A percentile compares a stretch with the other conserved stretches of the same genome.
Evolutionary conservation across 2,113 vertebrate genomes (phyloP).

Genomic region (Myrmophylax atrothorax): DNA sequence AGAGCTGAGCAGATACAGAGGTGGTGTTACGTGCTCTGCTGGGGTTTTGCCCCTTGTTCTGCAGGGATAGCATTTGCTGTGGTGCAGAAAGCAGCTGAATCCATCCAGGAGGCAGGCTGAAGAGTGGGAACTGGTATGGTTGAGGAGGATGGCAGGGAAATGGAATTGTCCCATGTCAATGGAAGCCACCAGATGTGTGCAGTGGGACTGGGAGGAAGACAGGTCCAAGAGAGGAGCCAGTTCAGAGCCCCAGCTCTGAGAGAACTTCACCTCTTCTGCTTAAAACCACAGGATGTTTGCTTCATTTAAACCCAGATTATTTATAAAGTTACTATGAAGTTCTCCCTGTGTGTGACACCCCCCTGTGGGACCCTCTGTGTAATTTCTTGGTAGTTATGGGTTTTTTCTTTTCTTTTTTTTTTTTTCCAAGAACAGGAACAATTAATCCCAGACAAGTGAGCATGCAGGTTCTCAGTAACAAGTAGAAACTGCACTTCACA

Average conservation of each 20-base stretch:
- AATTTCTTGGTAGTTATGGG: background rate
- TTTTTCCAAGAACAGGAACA: background rate
- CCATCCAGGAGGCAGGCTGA: background rate
- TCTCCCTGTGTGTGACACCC: background rate
- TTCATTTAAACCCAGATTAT: background rate
- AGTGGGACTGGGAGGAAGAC: background rate
- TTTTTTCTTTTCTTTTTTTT: background rate
- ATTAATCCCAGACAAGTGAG: background rate
- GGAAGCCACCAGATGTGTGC: background rate
- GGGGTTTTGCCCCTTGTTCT: background rate
- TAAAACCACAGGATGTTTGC: background rate
- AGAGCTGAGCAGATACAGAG: background rate
- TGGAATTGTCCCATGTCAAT: accelerated
- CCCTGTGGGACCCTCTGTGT: background rate
- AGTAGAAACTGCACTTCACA: background rate
- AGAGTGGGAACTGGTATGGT: accelerated
- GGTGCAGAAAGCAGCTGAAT: background rate
- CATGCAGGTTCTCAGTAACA: background rate
- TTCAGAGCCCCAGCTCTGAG: background rate
- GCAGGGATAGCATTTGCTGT: background rate
- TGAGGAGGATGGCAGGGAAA: background rate
- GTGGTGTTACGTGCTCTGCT: background rate
- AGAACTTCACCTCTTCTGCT: background rate
- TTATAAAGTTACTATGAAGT: background rate
- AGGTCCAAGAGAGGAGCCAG: background rate